Percentiles rank a stretch among this genome's conserved stretches.
Conservation (phyloP, 92 coral and sea anemone genomes). For the Micromussa lordhowensis region DNA sequence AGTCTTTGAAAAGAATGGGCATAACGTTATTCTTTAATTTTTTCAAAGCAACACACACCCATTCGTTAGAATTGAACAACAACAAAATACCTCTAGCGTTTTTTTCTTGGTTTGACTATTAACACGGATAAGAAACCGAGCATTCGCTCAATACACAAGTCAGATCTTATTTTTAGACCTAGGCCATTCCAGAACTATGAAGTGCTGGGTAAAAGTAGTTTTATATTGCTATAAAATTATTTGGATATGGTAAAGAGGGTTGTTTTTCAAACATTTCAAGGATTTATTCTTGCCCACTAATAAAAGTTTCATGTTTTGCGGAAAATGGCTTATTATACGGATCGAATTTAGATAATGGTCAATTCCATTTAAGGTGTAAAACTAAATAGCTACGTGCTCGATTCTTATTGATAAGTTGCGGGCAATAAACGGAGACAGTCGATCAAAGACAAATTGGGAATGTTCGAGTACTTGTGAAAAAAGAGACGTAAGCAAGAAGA, state of each 20-base stretch:
- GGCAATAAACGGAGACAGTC: neutral
- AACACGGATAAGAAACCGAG: neutral
- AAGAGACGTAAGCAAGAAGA: neutral
- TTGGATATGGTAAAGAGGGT: neutral
- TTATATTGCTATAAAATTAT: neutral
- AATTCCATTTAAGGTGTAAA: constrained; percentile 18
- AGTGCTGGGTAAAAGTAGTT: neutral
- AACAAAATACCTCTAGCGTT: neutral
- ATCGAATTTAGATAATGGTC: neutral
- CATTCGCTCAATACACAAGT: neutral
- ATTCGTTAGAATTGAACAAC: neutral
- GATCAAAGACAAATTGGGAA: neutral
- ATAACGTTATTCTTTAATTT: neutral
- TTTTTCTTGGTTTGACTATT: neutral
- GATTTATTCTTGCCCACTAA: neutral
- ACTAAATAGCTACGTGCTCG: neutral
- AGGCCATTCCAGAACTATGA: neutral
- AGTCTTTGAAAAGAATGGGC: neutral
- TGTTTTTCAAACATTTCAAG: neutral
- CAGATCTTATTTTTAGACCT: neutral
- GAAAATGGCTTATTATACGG: neutral
- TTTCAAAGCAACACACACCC: neutral
- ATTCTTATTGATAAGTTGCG: neutral
- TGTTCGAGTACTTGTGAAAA: neutral
- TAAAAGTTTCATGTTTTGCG: neutral